phyloP scores from a whole-genome alignment of 2,113 vertebrate species.

The Chelonoidis abingdonii region DNA sequence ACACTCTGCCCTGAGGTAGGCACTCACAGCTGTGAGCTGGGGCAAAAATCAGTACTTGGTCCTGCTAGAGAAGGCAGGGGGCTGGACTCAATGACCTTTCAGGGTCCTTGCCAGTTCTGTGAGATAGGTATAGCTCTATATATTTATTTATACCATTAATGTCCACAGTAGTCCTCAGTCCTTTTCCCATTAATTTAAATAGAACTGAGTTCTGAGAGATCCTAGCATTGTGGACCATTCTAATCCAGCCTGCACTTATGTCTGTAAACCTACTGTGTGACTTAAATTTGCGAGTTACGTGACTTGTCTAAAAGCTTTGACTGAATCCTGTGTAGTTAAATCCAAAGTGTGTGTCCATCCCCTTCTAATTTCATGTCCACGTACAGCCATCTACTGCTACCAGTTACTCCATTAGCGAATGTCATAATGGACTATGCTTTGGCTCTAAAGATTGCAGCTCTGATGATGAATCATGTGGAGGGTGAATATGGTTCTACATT shows the following conservation, averaged over 20 bases:
- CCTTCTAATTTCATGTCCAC: neutral
- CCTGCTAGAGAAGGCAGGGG: too few relatives aligned
- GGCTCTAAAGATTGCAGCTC: neutral
- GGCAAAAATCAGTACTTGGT: too few relatives aligned
- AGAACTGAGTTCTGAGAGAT: neutral
- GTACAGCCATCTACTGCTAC: neutral
- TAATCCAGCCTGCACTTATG: neutral
- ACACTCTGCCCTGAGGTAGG: neutral
- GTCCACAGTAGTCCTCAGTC: neutral
- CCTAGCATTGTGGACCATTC: neutral
- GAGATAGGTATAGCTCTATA: too few relatives aligned
- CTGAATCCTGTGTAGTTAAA: neutral
- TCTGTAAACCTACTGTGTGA: neutral
- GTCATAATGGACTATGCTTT: neutral
- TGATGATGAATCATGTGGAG: neutral
- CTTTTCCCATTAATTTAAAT: neutral
- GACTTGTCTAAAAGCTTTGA: neutral
- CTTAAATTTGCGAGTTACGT: neutral
- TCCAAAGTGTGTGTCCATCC: neutral
- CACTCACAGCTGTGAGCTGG: neutral
- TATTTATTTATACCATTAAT: neutral
- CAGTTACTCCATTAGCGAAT: neutral
- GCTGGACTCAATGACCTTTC: too few relatives aligned
- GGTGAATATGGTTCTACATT: neutral
- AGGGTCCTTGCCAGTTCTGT: too few relatives aligned